Evolutionary conservation across 1,140 invertebrate species (phyloP).

Genomic region (Yoshiicerus persimilis): DNA sequence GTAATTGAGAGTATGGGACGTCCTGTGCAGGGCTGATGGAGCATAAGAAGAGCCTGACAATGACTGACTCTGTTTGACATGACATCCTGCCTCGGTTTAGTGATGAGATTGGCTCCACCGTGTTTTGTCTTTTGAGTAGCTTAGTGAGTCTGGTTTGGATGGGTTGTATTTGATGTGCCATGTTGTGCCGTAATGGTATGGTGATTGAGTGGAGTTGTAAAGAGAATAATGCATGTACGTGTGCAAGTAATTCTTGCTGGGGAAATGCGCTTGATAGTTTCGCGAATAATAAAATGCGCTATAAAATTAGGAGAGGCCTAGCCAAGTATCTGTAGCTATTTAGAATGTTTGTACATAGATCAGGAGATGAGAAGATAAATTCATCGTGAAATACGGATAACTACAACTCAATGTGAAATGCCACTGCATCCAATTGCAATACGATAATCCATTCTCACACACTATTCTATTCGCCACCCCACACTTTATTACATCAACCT

Average conservation of each 20-base stretch:
- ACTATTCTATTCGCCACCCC: too few species aligned
- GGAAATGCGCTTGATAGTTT: background rate
- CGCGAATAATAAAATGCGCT: background rate
- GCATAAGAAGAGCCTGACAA: too few species aligned
- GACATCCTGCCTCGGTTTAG: too few species aligned
- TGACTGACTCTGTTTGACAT: too few species aligned
- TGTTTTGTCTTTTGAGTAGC: too few species aligned
- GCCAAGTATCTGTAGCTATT: background rate
- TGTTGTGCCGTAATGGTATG: background rate
- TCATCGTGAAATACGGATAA: background rate
- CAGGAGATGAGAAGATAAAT: background rate
- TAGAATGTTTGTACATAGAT: background rate
- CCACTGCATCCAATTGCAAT: background rate
- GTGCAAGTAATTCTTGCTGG: background rate
- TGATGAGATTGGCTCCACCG: too few species aligned
- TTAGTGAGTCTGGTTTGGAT: background rate
- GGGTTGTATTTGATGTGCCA: background rate
- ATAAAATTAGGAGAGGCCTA: background rate
- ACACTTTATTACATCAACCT: too few species aligned
- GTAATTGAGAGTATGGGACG: background rate
- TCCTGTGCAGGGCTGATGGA: background rate
- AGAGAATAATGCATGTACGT: background rate
- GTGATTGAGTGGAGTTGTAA: background rate
- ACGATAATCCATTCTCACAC: too few species aligned
- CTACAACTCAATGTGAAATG: background rate